Evolutionary conservation across 2,113 vertebrate species (phyloP).

Genomic region (Ornithorhynchus anatinus): DNA sequence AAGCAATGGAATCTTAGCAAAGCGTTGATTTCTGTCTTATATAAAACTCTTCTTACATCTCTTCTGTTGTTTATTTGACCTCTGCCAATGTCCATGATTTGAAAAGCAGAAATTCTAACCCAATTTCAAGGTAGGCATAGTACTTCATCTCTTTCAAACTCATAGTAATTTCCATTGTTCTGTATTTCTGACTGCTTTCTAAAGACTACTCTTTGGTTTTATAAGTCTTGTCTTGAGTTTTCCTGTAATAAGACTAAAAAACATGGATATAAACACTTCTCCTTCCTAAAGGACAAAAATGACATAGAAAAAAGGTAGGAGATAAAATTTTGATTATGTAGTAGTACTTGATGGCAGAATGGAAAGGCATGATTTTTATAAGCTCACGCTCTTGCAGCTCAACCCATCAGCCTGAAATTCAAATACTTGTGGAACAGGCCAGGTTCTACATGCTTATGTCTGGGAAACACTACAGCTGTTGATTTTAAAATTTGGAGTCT

Average conservation of each 20-base stretch:
- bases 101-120: too few relatives aligned
- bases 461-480: slow-evolving; percentile 41
- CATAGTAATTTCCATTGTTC: slow-evolving; percentile 23
- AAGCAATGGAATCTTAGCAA: too few relatives aligned
- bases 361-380: slow-evolving; percentile 13
- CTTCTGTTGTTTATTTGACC: too few relatives aligned
- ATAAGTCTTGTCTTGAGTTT: slow-evolving; percentile 27
- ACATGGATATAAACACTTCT: not conserved
- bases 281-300: slow-evolving; percentile 12
- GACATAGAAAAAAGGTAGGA: not conserved
- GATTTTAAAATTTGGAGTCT: slow-evolving; percentile 56
- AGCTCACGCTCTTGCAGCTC: slow-evolving; percentile 27
- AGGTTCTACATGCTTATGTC: slow-evolving; percentile 28
- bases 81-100: too few relatives aligned
- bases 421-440: slow-evolving; percentile 42
- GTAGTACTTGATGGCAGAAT: not conserved
- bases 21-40: too few relatives aligned
- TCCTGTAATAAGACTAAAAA: not conserved
- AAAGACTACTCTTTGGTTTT: not conserved
- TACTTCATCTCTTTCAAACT: not conserved
- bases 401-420: slow-evolving; percentile 51
- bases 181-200: not conserved
- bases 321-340: slow-evolving; percentile 33
- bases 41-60: too few relatives aligned
- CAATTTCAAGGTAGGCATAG: too few relatives aligned